Percentiles rank a stretch among this genome's conserved stretches.
These are phyloP conservation scores for Dexiosoma caninum DNA, from an alignment of 2,888 invertebrate species.

Conservation along the genomic window DNA sequence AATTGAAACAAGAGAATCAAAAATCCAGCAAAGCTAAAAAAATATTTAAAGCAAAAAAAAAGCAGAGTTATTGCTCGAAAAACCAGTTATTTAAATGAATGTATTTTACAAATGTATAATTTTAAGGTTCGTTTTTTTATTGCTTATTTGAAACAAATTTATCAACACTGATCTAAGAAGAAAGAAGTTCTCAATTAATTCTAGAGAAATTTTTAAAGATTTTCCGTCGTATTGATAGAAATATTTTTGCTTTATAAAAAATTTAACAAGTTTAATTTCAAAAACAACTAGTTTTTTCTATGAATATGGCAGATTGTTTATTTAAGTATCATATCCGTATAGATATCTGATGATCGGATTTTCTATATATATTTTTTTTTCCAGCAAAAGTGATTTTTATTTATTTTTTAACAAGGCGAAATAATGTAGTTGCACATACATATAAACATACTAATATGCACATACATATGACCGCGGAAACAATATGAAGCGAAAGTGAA, in stretches of 20 bases:
- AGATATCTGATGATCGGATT: no score
- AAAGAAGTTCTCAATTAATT: neutral
- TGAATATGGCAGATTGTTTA: neutral
- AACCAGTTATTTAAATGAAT: constrained; percentile 13
- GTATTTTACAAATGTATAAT: constrained; percentile 26
- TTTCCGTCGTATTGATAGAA: no score
- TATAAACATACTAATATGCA: neutral
- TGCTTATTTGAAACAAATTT: constrained; percentile 1
- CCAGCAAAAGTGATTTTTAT: constrained; percentile 53
- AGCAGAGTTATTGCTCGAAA: constrained; percentile 58
- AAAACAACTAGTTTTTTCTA: neutral
- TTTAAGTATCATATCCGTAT: no score
- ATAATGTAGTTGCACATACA: no score
- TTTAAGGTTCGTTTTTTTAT: constrained; percentile 47
- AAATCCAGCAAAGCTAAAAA: constrained; percentile 44
- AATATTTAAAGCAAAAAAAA: constrained; percentile 8
- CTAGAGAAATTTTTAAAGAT: neutral
- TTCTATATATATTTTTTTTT: neutral
- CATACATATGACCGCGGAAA: no score
- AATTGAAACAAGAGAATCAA: constrained; percentile 48
- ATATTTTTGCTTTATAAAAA: no score
- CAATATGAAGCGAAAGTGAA: no score
- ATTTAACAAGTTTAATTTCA: no score
- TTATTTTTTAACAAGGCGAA: constrained; percentile 5
- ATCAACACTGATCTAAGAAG: constrained; percentile 9